phyloP scores from a whole-genome alignment of 1,140 invertebrate species.

The Dendroctonus valens region DNA sequence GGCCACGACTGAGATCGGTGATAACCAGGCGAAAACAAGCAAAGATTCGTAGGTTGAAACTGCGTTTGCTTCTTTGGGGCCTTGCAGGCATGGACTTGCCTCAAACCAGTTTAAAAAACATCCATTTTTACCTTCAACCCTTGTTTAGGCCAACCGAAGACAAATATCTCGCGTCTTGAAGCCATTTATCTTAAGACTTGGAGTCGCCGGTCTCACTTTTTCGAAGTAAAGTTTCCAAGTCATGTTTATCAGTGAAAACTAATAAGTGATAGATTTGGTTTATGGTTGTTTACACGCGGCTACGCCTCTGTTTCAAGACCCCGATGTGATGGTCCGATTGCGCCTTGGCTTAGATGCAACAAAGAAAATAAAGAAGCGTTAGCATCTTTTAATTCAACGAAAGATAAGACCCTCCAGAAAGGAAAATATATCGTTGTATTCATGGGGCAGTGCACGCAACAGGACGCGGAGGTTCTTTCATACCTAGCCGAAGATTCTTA shows the following conservation, averaged over 20 bases:
- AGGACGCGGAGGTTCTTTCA: conserved; percentile 7
- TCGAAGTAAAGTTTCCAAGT: too few relatives aligned
- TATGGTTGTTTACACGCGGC: neutral
- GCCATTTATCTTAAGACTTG: too few relatives aligned
- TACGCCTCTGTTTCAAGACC: neutral
- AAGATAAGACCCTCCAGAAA: conserved; percentile 22
- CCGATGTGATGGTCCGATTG: neutral
- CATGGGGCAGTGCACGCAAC: conserved; percentile 19
- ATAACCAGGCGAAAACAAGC: neutral
- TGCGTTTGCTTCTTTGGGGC: neutral
- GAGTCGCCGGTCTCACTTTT: too few relatives aligned
- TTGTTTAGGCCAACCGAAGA: too few relatives aligned
- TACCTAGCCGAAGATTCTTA: conserved; percentile 16
- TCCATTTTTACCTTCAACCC: too few relatives aligned
- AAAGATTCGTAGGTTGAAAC: conserved; percentile 5
- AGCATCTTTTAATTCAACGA: conserved; percentile 14
- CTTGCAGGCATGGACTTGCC: too few relatives aligned
- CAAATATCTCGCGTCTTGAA: too few relatives aligned
- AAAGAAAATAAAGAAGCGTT: conserved; percentile 10
- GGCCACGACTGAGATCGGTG: neutral
- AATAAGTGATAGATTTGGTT: neutral
- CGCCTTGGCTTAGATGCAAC: neutral
- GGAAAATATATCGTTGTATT: conserved; percentile 27
- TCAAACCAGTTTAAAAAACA: too few relatives aligned
- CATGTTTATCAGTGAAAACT: too few relatives aligned